phyloP scores from a whole-genome alignment of 2,797 vertebrate species.

The Cyclura pinguis region DNA sequence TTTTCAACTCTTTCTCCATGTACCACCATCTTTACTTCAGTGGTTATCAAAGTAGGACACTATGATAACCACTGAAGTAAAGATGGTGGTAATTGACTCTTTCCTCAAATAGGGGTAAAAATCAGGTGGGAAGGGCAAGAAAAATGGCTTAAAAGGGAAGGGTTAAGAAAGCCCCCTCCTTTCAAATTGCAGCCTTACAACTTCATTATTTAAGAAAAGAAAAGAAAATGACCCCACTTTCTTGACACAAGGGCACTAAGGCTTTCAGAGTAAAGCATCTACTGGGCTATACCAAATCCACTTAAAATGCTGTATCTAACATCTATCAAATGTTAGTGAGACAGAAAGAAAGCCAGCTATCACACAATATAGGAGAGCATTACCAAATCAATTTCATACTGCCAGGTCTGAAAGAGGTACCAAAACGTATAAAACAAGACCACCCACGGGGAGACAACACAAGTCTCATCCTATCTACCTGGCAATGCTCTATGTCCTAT shows the following conservation, averaged over 20 bases:
- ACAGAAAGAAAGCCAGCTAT: constrained; percentile 61
- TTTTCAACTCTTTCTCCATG: not conserved
- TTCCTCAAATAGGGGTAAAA: not conserved
- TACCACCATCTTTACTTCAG: not conserved
- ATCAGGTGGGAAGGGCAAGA: not conserved
- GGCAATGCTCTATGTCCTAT: constrained; percentile 80
- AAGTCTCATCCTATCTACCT: constrained; percentile 79
- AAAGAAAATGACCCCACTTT: no score
- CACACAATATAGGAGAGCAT: constrained; percentile 49
- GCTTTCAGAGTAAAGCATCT: constrained; percentile 26
- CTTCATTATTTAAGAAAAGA: not conserved
- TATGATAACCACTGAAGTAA: not conserved
- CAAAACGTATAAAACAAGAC: constrained; percentile 69
- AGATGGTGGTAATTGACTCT: not conserved
- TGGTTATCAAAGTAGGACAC: no score
- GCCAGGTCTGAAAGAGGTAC: constrained; percentile 63
- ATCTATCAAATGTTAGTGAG: constrained; percentile 53
- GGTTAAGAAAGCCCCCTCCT: not conserved
- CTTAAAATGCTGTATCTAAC: not conserved
- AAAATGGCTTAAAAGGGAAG: not conserved
- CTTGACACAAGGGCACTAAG: not conserved
- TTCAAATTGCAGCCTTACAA: not conserved
- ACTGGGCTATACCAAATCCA: not conserved
- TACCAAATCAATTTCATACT: constrained; percentile 54
- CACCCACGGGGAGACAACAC: constrained; percentile 71